A percentile compares a stretch with the other conserved stretches of the same genome.
These are phyloP conservation scores for Trypoxylus dichotomus DNA, from an alignment of 1,140 invertebrate genomes.

Conservation along the genomic window DNA sequence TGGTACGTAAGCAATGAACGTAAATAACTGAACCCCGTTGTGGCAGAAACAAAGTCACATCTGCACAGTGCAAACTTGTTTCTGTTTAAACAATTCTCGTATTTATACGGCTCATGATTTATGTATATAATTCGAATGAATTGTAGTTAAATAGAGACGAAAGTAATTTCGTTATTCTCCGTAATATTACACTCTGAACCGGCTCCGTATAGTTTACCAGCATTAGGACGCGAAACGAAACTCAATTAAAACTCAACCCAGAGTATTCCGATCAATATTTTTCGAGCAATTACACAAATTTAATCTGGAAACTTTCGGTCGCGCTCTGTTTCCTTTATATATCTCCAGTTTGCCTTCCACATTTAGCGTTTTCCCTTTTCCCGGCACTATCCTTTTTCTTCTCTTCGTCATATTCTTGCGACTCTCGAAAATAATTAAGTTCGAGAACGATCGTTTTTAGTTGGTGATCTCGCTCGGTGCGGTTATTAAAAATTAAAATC, in stretches of 20 bases:
- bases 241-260: slow-evolving; percentile 11
- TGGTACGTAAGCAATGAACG: no score
- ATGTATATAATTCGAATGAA: no score
- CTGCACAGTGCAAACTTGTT: no score
- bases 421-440: slow-evolving; percentile 12
- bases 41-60: no score
- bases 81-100: no score
- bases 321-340: background rate
- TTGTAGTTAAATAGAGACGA: no score
- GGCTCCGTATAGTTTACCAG: background rate
- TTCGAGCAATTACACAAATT: slow-evolving; percentile 24
- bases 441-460: background rate
- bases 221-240: slow-evolving; percentile 9
- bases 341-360: no score
- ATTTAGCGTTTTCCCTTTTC: background rate
- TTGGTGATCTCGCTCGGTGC: background rate
- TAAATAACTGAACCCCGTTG: no score
- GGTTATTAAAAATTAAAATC: background rate
- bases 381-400: background rate
- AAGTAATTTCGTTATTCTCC: no score
- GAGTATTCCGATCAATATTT: slow-evolving; percentile 18
- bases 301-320: slow-evolving; percentile 5
- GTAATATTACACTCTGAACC: no score
- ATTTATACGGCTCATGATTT: no score
- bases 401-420: background rate